Percentiles rank a stretch among this genome's conserved stretches.
These are phyloP conservation scores for Galaxea fascicularis DNA, from an alignment of 92 coral and sea anemone genomes.

Conservation along the genomic window DNA sequence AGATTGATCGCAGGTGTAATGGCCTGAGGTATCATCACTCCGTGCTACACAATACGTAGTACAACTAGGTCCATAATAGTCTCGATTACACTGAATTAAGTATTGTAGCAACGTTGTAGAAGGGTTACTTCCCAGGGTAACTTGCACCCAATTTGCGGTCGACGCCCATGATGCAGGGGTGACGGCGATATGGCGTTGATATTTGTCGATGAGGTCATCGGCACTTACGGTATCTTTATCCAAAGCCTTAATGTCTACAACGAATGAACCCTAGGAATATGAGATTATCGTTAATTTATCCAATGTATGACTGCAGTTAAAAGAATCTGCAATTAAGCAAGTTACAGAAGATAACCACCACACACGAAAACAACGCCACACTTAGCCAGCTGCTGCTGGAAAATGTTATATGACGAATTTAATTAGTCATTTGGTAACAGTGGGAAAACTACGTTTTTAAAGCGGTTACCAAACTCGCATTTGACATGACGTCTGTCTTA, in stretches of 20 bases:
- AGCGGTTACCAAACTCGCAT: too few species aligned
- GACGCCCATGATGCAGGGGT: conserved; percentile 43
- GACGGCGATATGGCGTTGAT: conserved; percentile 24
- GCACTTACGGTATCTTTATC: conserved; percentile 37
- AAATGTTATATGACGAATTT: too few species aligned
- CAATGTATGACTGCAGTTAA: too few species aligned
- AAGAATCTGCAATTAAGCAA: too few species aligned
- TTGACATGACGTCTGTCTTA: too few species aligned
- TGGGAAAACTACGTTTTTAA: too few species aligned
- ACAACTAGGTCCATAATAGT: conserved; percentile 85
- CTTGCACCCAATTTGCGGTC: conserved; percentile 25
- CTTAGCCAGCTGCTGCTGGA: too few species aligned
- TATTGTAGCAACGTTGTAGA: conserved; percentile 53
- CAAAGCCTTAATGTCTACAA: conserved; percentile 29
- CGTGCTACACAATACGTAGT: conserved; percentile 76
- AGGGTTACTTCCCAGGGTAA: conserved; percentile 48
- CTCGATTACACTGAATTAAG: conserved; percentile 79
- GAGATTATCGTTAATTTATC: neutral
- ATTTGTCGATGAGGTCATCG: conserved; percentile 58
- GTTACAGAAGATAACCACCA: too few species aligned
- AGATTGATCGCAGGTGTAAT: conserved; percentile 74
- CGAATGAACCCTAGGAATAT: conserved; percentile 50
- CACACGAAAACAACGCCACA: too few species aligned
- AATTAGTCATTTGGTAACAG: too few species aligned
- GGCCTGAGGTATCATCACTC: conserved; percentile 73